Base-by-base conservation (phyloP, 2,797 vertebrate genomes). In the Pantherophis vulpinus region DNA sequence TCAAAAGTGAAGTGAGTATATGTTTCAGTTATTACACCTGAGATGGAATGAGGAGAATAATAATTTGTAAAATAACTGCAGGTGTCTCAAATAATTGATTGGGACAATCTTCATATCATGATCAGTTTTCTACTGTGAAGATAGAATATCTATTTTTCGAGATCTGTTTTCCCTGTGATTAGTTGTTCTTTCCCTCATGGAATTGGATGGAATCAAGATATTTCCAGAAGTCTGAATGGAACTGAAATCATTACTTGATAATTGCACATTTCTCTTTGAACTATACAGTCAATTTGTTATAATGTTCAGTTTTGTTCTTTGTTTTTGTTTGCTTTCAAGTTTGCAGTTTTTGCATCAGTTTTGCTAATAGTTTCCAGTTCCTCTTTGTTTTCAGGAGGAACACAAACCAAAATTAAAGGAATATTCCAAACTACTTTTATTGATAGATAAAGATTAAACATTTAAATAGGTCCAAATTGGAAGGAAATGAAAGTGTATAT, bases 311-410 rank as follows among this genome's bases (percentile, higher is more conserved):
- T 59, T 59, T 20, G 3, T 89, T 94, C 93, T 92, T 95, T 92
- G 90, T 94, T 92, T 60, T 96, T 93, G 91, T 94, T 92, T 60
- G 86, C 89, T 32, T 93, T 61, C 63, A 91, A 79, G 87, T 91
- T 93, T 86, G 2, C 25, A 87, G 56, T 94, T 74, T 12, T 91
- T 95, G 59, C 90, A 93, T 56, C 27, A 37, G 93, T 79, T 94
- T 56, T 87, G 37, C 92, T 96, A 94, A 95, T 95, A 51, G 79
- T 95, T 94, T 96, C 94, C 94, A 93, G 94, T 23, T 89, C n/a
- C n/a, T 60, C 61, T 93, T 91, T 89, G 54, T 58, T 95, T 95
- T 96, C 27, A 60, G 90, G 89, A 95, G 51, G 93, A 93, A 93
- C 94, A 96, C 79, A 32, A 95, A 92, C 4, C 90, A 94, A 95